Percentiles rank a stretch among this genome's conserved stretches.
Conservation (phyloP, 2,888 invertebrate genomes). For the Bellardia bayeri region DNA sequence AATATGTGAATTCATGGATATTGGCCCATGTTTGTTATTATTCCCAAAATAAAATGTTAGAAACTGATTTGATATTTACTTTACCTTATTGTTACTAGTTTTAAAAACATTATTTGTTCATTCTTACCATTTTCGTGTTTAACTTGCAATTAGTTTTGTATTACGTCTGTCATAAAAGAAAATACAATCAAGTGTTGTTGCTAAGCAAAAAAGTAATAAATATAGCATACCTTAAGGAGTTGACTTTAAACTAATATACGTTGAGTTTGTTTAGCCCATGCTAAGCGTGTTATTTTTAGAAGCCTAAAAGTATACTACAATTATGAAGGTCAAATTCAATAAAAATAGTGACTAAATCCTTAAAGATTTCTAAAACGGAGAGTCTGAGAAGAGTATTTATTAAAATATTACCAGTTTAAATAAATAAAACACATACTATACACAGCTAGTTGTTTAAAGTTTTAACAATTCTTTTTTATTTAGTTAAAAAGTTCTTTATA, state of each 20-base stretch:
- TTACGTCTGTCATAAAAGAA: not conserved
- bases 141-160: too few relatives aligned
- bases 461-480: slow-evolving; percentile 3
- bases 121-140: too few relatives aligned
- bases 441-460: not conserved
- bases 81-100: too few relatives aligned
- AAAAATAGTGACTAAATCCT: not conserved
- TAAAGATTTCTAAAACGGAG: not conserved
- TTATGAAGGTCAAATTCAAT: not conserved
- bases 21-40: too few relatives aligned
- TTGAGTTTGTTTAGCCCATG: not conserved
- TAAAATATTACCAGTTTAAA: not conserved
- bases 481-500: not conserved
- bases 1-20: too few relatives aligned
- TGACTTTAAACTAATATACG: not conserved
- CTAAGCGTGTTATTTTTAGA: not conserved
- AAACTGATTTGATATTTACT: too few relatives aligned
- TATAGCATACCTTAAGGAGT: slow-evolving; percentile 3
- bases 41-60: too few relatives aligned
- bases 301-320: slow-evolving; percentile 40
- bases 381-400: not conserved
- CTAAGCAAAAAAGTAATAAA: not conserved
- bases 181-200: not conserved
- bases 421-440: slow-evolving; percentile 43
- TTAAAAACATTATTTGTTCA: too few relatives aligned